Evolutionary conservation across 2,113 vertebrate species (phyloP).

Genomic region (Trachemys scripta): DNA sequence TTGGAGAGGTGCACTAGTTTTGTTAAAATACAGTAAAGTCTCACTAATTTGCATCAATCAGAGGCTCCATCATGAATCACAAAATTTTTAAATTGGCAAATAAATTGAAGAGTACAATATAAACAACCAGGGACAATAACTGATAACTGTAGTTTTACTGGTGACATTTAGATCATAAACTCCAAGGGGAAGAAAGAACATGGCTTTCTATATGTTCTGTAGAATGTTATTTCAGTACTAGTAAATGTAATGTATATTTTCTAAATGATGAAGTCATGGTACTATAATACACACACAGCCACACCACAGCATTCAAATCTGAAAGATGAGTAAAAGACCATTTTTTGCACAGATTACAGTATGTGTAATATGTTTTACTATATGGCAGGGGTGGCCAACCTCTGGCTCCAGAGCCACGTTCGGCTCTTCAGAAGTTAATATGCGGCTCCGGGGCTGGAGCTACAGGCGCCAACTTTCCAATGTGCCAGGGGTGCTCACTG

Average conservation of each 20-base stretch:
- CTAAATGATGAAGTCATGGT: background rate
- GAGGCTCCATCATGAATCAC: background rate
- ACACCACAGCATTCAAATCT: background rate
- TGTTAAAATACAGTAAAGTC: background rate
- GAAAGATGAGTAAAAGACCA: background rate
- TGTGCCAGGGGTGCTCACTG: too few species aligned
- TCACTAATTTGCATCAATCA: background rate
- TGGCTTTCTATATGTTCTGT: background rate
- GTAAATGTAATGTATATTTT: background rate
- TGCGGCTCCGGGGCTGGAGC: too few species aligned
- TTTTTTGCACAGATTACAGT: too few species aligned
- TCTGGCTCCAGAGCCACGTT: too few species aligned
- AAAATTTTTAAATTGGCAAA: background rate
- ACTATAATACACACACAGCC: background rate
- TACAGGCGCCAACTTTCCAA: too few species aligned
- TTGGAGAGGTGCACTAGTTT: background rate
- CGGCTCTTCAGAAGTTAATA: too few species aligned
- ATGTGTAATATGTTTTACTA: too few species aligned
- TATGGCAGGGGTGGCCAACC: too few species aligned
- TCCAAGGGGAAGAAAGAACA: background rate
- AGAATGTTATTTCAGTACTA: background rate
- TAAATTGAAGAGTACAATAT: background rate
- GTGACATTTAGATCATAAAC: background rate
- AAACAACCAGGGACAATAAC: background rate
- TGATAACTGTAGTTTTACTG: background rate